Conservation (phyloP, 2,113 vertebrate genomes). For the Chaetodon auriga region DNA sequence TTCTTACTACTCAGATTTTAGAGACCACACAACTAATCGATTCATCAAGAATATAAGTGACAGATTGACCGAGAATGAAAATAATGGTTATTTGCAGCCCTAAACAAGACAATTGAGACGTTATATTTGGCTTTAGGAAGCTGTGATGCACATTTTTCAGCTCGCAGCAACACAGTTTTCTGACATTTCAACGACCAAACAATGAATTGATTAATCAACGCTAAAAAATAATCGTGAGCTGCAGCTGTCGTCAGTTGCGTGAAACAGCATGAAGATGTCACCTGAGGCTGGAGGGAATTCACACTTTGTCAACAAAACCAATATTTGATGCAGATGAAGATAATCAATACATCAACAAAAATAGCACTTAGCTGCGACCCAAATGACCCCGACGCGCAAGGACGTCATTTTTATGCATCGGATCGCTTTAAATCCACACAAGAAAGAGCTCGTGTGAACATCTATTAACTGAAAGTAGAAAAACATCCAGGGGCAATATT, state of each 20-base stretch:
- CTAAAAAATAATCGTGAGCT: neutral
- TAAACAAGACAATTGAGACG: too few relatives aligned
- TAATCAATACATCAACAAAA: neutral
- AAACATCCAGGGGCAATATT: slow-evolving; percentile 28
- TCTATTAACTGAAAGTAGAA: neutral
- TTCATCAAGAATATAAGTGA: neutral
- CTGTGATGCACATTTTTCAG: too few relatives aligned
- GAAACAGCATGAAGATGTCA: neutral
- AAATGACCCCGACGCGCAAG: too few relatives aligned
- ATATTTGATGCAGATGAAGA: neutral
- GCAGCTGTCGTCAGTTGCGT: neutral
- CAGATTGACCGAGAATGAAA: neutral
- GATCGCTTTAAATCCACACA: neutral
- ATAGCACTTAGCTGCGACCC: neutral
- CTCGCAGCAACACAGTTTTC: too few relatives aligned
- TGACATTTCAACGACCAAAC: too few relatives aligned
- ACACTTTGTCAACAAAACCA: neutral
- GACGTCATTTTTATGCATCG: neutral
- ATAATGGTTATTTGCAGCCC: too few relatives aligned
- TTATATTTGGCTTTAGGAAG: too few relatives aligned
- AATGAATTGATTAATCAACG: too few relatives aligned
- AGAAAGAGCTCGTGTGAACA: neutral
- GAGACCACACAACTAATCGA: neutral
- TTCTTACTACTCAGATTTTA: neutral
- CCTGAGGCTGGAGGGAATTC: neutral